Conservation (phyloP, 2,888 invertebrate genomes). For the Lasiommata megera region DNA sequence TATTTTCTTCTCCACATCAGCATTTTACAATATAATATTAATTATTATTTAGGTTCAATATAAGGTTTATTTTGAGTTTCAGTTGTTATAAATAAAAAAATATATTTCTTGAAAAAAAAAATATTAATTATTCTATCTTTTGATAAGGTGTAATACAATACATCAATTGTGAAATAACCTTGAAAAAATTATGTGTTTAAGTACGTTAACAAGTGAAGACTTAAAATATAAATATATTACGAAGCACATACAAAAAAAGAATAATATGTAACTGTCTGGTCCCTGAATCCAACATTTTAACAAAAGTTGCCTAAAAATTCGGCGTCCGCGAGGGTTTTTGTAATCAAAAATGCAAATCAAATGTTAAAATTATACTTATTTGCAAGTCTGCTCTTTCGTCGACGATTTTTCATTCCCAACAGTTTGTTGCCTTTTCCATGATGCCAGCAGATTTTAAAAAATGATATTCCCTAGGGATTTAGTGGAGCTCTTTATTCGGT, state of each 20-base stretch:
- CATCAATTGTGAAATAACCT: too few species aligned
- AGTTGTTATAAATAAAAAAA: too few species aligned
- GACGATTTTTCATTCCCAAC: constrained; percentile 31
- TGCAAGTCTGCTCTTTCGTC: constrained; percentile 38
- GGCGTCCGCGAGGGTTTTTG: constrained; percentile 38
- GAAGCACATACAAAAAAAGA: background rate
- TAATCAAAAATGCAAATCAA: constrained; percentile 45
- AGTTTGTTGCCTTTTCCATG: constrained; percentile 25
- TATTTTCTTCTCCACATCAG: too few species aligned
- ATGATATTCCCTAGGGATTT: constrained; percentile 12
- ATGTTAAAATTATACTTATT: constrained; percentile 39
- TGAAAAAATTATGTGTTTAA: too few species aligned
- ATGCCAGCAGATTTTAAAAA: constrained; percentile 15
- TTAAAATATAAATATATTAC: too few species aligned
- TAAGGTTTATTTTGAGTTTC: too few species aligned
- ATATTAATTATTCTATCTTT: too few species aligned
- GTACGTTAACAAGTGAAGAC: too few species aligned
- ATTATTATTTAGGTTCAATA: too few species aligned
- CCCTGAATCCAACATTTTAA: constrained; percentile 1
- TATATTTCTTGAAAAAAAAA: too few species aligned
- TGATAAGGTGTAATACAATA: too few species aligned
- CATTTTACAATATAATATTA: too few species aligned
- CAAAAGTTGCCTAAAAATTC: constrained; percentile 23
- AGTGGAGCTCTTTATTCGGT: background rate
- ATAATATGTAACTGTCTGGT: background rate